Base-by-base conservation (phyloP, 2,113 vertebrate genomes). In the Malurus alboscapulatus region DNA sequence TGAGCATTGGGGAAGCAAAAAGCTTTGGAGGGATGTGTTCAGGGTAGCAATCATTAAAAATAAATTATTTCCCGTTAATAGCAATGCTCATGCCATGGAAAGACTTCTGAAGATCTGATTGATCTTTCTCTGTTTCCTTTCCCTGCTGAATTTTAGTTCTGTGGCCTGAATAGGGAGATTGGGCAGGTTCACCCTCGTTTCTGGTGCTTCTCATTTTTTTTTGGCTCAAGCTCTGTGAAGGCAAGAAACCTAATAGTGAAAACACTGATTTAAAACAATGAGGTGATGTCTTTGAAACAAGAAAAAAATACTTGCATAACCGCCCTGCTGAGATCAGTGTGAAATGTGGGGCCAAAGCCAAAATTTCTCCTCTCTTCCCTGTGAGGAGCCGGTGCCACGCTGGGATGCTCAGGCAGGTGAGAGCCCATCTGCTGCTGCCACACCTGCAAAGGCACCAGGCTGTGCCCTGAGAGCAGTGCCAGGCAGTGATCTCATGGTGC, bases 381-480 rank as follows among this genome's bases (percentile, higher is more conserved):
- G 67, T 4, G 6, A 85, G 66, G 59, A 69, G 26, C 6, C 0
- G 0, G 55, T 57, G 62, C 65, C 63, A 71, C 0, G 3, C 68
- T 90, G 94, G 73, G 90, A 42, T 86, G 86, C 90, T 93, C 44
- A 72, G 93, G 75, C 22, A 8, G 55, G 25, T 61, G 59, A 93
- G 91, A 88, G 91, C 71, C 4, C 76, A 82, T 94, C 94, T 87
- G 29, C 77, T 76, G 86, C 36, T 62, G 82, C 91, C 87, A 87
- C 91, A 58, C 91, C 94, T 94, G 91, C 9, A 27, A 32, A 93
- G 83, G 8, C 38, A 50, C 3, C 10, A 18, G 36, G 73, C 55
- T 83, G 53, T 92, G 87, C 81, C 93, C 84, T 81, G 79, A 48
- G 73, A 88, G 40, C 71, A 17, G 75, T 91, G 91, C 80, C 2